Evolutionary conservation across 2,888 invertebrate species (phyloP), one percentile per base, ranked within the genome.

Genomic region (Eristalis tenax): DNA sequence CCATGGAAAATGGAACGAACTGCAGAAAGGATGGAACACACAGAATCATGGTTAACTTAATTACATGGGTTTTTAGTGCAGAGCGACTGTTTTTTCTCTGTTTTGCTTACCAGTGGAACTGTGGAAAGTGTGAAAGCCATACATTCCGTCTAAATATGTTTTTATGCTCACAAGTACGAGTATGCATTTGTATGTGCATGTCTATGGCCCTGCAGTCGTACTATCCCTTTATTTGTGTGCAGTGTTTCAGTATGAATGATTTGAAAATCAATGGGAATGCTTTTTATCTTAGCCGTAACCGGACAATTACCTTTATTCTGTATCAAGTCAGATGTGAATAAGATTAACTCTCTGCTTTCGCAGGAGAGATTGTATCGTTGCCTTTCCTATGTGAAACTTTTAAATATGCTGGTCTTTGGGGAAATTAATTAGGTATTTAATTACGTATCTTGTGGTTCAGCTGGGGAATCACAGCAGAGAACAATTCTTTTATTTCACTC

Each of bases 11-110:
- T 50, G 18, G 50, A 50, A 18, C 50, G 50, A 50, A 50, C n/a
- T 50, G 50, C 50, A 50, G 32, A 63, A 63, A 63, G 63, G 32
- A 63, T 63, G 26, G 18, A 65, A 38, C n/a, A 35, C 35, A 65
- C 35, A 22, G 35, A 65, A 65, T 32, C 64, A 65, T 65, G n/a
- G 64, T 22, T 32, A 22, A 65, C 64, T 35, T 65, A 65, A 65
- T 65, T 65, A 65, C 35, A 35, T 65, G 38, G 64, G 32, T n/a
- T 32, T 35, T 65, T 35, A 15, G 13, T 35, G 22, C 22, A 50
- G 11, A 22, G 22, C 35, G 2, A 18, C 10, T 63, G 4, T 63
- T 63, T 28, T 28, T 28, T 63, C 26, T 26, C 26, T 26, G 23
- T 28, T 63, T 63, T 28, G 4, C 18, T 32, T 63, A 28, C 18